Evolutionary conservation across 2,797 vertebrate species (phyloP).

Genomic region (Clarias pachynema): DNA sequence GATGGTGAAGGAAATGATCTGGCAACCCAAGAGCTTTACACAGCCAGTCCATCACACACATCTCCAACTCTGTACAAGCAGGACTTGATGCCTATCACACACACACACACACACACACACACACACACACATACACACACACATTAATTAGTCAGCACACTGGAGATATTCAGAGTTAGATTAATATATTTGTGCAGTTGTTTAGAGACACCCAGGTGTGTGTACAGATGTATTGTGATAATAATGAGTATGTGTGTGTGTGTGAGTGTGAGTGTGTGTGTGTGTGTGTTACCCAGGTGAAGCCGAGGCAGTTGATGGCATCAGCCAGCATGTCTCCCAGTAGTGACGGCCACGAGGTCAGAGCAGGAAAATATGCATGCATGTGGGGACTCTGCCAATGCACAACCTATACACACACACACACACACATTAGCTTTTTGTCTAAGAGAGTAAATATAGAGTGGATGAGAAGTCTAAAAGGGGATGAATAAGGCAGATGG

Average conservation of each 20-base stretch:
- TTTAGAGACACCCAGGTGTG: background rate
- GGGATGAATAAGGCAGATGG: background rate
- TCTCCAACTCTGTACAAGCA: constrained; percentile 93
- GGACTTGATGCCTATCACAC: constrained; percentile 88
- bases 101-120: constrained; percentile 37
- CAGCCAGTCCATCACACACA: constrained; percentile 94
- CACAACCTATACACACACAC: constrained; percentile 79
- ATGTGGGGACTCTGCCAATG: constrained; percentile 99
- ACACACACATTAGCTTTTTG: background rate
- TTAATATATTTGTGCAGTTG: background rate
- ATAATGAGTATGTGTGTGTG: background rate
- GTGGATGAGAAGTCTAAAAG: background rate
- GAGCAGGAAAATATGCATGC: constrained; percentile 94
- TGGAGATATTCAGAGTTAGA: background rate
- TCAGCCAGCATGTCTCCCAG: constrained; percentile 96
- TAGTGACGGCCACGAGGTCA: constrained; percentile 95
- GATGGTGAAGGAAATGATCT: constrained; percentile 87
- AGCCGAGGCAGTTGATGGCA: constrained; percentile 95
- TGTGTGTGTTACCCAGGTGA: constrained; percentile 87
- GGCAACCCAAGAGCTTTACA: constrained; percentile 94
- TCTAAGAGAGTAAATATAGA: background rate
- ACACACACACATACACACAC: constrained; percentile 32
- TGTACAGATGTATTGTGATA: background rate
- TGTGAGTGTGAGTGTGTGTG: background rate
- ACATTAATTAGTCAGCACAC: constrained; percentile 1